Conservation (phyloP, 1,140 invertebrate species). For the Hypsibius dujardini region DNA sequence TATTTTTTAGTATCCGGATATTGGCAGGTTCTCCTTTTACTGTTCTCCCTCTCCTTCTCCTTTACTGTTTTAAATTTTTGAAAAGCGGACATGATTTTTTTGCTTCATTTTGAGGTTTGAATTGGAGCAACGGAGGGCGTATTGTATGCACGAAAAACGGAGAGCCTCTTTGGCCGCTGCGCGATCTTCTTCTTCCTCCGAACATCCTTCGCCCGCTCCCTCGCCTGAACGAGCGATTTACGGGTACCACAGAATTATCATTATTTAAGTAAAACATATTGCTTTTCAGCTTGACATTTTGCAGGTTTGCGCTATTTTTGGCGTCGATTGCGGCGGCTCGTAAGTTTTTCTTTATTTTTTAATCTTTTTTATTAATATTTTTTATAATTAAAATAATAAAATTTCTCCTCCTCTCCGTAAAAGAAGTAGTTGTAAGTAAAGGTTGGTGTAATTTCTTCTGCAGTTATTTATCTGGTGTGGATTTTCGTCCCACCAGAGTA, state of each 20-base stretch:
- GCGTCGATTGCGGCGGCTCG: neutral
- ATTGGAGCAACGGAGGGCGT: no score
- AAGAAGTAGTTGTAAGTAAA: neutral
- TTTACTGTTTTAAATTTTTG: no score
- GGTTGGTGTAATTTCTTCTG: neutral
- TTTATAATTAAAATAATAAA: neutral
- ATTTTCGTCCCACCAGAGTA: neutral
- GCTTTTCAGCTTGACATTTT: neutral
- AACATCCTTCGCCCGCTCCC: neutral
- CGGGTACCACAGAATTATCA: neutral
- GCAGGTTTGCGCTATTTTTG: constrained; percentile 9
- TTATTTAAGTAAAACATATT: neutral
- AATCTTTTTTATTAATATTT: neutral
- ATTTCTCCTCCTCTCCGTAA: neutral
- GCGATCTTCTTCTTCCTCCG: no score
- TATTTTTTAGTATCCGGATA: no score
- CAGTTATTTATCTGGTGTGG: constrained; percentile 11
- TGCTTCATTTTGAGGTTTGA: no score
- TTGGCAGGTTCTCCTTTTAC: no score
- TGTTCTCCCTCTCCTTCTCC: no score
- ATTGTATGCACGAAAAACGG: no score
- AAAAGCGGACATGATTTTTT: no score
- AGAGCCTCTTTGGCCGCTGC: no score
- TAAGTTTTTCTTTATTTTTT: neutral
- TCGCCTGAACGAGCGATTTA: constrained; percentile 14